Evolutionary conservation across 2,888 invertebrate species (phyloP).

Genomic region (Nephrocerus scutellatus): DNA sequence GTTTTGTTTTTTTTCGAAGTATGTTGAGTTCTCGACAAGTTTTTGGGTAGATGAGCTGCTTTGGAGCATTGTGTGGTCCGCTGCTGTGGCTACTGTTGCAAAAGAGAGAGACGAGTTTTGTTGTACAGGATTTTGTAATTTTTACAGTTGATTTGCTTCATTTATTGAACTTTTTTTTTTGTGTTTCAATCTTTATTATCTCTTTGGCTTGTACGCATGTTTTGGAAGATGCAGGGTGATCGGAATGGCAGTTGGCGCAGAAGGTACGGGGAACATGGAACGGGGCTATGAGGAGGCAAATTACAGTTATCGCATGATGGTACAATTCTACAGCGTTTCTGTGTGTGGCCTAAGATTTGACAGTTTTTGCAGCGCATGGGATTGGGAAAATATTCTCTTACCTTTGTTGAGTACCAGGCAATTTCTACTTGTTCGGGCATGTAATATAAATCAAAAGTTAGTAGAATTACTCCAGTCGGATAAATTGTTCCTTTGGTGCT

Average conservation of each 20-base stretch:
- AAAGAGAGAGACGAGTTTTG: too few species aligned
- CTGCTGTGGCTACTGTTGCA: too few species aligned
- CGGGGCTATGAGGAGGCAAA: conserved; percentile 6
- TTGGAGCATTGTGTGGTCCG: too few species aligned
- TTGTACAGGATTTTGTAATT: too few species aligned
- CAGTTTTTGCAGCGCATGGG: conserved; percentile 20
- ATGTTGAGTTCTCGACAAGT: too few species aligned
- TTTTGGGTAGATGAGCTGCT: too few species aligned
- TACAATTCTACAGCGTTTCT: conserved; percentile 10
- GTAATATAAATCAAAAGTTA: conserved; percentile 11
- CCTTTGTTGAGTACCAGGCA: conserved; percentile 12
- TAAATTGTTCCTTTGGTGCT: conserved; percentile 9
- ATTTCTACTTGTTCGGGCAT: conserved; percentile 9
- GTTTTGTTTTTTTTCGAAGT: too few species aligned
- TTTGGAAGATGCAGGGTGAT: too few species aligned
- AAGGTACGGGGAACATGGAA: conserved; percentile 4
- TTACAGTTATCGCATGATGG: conserved; percentile 6
- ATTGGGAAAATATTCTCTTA: conserved; percentile 16
- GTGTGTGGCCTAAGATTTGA: conserved; percentile 17
- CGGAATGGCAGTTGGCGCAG: too few species aligned
- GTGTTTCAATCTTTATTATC: too few species aligned
- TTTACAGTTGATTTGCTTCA: too few species aligned
- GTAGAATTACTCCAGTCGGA: conserved; percentile 9
- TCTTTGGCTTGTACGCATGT: too few species aligned
- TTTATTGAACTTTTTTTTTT: conserved; percentile 10